Base-by-base conservation (phyloP, 2,113 vertebrate species). In the Antennarius striatus region DNA sequence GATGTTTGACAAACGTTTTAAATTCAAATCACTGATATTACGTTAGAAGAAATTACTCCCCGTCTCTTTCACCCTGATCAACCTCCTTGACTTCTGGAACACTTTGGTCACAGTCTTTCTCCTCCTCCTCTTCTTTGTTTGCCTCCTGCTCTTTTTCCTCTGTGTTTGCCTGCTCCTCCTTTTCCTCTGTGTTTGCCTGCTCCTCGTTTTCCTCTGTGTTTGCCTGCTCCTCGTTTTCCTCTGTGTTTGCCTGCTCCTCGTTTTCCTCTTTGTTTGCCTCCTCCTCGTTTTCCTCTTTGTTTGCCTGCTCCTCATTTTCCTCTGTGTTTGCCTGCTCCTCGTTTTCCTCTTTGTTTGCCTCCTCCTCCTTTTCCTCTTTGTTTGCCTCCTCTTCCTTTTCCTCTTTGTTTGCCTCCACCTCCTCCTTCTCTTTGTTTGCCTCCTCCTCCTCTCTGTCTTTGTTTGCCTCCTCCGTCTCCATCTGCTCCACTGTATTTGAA, bases 21-120 rank as follows among this genome's bases (percentile, higher is more conserved):
- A 69, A 22, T 11, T 11, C 3, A 22, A 51, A 10, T 11, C 16
- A 50, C n/a, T 17, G 10, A 50, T 1, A 51, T 17, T 12, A 29
- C 2, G n/a, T 28, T 4, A 1, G 29, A 17, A 39, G 29, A 17
- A 39, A 3, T 68, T 53, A 79, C 22, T 86, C 50, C 3, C 60
- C 76, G 1, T 64, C 56, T 29, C 50, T 70, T 54, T 79, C 48
- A 4, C 22, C 54, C 14, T 71, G 13, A 4, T 70, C 68, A 2
- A 1, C 68, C 39, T 61, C 56, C 56, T 58, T 10, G 11, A 63
- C 60, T 22, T 56, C 15, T 0, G 62, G n/a, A 17, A 4, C 63
- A 8, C 17, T 68, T 58, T 16, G 54, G 50, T 53, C 68, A 16
- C 50, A 30, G 6, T 67, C 32, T n/a, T 64, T 50, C 15, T n/a